Base-by-base conservation (phyloP, 2,113 vertebrate species). In the Ibidorhyncha struthersii region DNA sequence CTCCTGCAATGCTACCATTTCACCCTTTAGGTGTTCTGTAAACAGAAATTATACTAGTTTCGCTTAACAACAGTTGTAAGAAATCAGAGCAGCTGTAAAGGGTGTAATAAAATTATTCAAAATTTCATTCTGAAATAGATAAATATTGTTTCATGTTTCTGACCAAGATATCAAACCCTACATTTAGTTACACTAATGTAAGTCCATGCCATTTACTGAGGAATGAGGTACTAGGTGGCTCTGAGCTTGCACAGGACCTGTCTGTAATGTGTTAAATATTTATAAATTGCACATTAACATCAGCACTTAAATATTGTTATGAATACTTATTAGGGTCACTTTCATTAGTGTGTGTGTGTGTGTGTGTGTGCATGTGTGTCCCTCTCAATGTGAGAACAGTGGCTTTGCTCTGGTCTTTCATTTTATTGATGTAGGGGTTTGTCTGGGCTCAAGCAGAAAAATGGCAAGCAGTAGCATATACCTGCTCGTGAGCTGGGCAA, bases 201-300 rank as follows among this genome's bases (percentile, higher is more conserved):
- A 76, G 53, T 76, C 61, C 17, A 1, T 85, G n/a, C 45, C 25
- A 7, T 62, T 89, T 95, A 38, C 27, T 4, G 38, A 79, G 77
- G 29, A 65, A 30, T 58, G 10, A 77, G 53, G 27, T 58, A 23
- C 90, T 91, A n/a, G 16, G 20, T 17, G 2, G 4, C 62, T 77
- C 32, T 82, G 86, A 93, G 82, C 49, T 96, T 85, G 65, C 77
- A 85, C 12, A 61, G 36, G 69, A 76, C n/a, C 25, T 82, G 5
- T 36, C 81, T 87, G 19, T 83, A 73, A 30, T 32, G 12, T 67
- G 70, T 92, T 93, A 95, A 96, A 86, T 93, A 87, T 97, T 90
- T 90, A 93, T 90, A 91, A 76, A 82, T 87, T 74, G 34, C 36
- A 27, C 69, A 77, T 92, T 94, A 91, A 61, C 36, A 80, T 70